A percentile compares a stretch with the other conserved stretches of the same genome.
These are phyloP conservation scores for Amphibalanus amphitrite DNA, from an alignment of 1,140 invertebrate genomes.

Conservation along the genomic window DNA sequence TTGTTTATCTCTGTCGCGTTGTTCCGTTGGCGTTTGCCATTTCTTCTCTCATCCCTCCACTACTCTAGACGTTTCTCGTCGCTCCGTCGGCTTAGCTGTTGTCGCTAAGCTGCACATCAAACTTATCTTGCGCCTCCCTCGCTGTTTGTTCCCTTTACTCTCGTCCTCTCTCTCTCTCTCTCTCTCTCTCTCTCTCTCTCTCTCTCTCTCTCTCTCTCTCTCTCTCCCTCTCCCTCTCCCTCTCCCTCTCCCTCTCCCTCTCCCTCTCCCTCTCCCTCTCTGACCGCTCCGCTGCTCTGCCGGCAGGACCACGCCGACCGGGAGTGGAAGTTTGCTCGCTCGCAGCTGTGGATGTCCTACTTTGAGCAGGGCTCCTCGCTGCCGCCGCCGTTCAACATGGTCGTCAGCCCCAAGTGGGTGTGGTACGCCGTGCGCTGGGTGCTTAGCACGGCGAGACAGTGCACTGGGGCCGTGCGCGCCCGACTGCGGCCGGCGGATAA, in stretches of 20 bases:
- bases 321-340: constrained; percentile 40
- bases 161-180: not conserved
- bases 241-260: not conserved
- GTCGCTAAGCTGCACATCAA: too few relatives aligned
- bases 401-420: constrained; percentile 37
- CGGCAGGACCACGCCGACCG: constrained; percentile 39
- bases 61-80: too few relatives aligned
- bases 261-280: constrained; percentile 5
- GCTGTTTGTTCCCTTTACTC: not conserved
- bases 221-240: constrained; percentile 7
- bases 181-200: not conserved
- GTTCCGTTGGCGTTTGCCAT: too few relatives aligned
- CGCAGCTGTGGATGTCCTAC: constrained; percentile 40
- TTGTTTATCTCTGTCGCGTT: too few relatives aligned
- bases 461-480: not conserved
- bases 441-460: not conserved
- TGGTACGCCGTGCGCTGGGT: constrained; percentile 24
- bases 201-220: not conserved
- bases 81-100: too few relatives aligned
- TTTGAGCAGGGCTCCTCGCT: constrained; percentile 38
- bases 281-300: too few relatives aligned
- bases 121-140: too few relatives aligned
- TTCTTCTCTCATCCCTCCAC: too few relatives aligned
- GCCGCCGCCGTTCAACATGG: constrained; percentile 37
- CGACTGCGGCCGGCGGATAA: too few relatives aligned